phyloP scores from a whole-genome alignment of 2,113 vertebrate genomes.

The Indicator indicator region DNA sequence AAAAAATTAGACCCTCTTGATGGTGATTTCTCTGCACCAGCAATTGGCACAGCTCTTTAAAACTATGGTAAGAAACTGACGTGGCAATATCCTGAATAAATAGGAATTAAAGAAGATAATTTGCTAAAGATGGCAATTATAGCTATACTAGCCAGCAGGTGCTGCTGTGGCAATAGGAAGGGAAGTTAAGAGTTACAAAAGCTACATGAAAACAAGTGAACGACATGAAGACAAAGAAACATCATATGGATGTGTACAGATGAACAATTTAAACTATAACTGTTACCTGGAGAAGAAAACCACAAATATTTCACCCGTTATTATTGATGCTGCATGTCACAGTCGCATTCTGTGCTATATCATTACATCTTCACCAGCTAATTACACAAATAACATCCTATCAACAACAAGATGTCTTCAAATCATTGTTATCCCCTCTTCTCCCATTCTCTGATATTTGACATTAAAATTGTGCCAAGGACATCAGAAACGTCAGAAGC shows the following conservation, averaged over 20 bases:
- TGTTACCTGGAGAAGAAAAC: background rate
- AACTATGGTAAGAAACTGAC: background rate
- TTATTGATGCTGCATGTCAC: background rate
- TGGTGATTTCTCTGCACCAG: background rate
- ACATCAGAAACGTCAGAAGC: background rate
- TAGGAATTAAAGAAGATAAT: background rate
- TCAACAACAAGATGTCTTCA: background rate
- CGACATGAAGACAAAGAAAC: constrained; percentile 11
- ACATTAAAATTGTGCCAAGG: background rate
- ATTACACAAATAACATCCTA: constrained; percentile 3
- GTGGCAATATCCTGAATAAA: background rate
- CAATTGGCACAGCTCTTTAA: background rate
- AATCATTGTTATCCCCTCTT: background rate
- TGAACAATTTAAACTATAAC: background rate
- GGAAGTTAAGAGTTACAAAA: background rate
- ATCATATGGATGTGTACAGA: background rate
- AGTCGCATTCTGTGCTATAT: background rate
- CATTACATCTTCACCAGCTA: background rate
- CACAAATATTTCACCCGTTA: background rate
- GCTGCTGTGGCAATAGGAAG: constrained; percentile 57
- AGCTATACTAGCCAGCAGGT: constrained; percentile 56
- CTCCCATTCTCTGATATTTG: background rate
- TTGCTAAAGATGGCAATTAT: constrained; percentile 4
- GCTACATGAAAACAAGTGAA: background rate
- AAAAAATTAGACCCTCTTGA: background rate